Percentiles rank a stretch among this genome's conserved stretches.
phyloP scores from a whole-genome alignment of 1,140 invertebrate species.

The Alviniconcha marisindica region DNA sequence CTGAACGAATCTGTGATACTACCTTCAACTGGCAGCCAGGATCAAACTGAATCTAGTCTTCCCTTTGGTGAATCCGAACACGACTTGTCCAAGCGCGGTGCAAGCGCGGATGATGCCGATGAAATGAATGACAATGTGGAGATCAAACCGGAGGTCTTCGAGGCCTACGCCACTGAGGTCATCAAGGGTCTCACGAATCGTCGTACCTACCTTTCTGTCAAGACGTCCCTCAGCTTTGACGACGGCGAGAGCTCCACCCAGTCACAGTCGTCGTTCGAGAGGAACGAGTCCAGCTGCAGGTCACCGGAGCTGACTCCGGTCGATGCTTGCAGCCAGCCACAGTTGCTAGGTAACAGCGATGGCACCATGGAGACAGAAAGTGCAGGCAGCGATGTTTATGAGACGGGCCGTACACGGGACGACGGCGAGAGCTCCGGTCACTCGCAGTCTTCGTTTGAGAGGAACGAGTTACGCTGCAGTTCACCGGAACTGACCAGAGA shows the following conservation, averaged over 20 bases:
- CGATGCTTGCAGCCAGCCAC: not conserved
- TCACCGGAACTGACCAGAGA: not conserved
- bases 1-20: too few species aligned
- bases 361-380: not conserved
- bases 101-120: not conserved
- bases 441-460: slow-evolving; percentile 11
- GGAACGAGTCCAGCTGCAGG: not conserved
- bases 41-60: too few species aligned
- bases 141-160: not conserved
- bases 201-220: not conserved
- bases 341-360: not conserved
- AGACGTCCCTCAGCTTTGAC: not conserved
- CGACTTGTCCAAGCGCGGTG: not conserved
- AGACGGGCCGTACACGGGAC: not conserved
- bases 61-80: not conserved
- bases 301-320: not conserved
- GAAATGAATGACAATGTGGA: not conserved
- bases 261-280: slow-evolving; percentile 7
- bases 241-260: not conserved
- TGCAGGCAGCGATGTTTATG: not conserved
- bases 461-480: not conserved
- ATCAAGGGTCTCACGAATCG: not conserved
- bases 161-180: not conserved
- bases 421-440: not conserved
- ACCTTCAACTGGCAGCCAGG: too few species aligned